phyloP scores from a whole-genome alignment of 2,113 vertebrate genomes.

The Sylvilagus bachmani region DNA sequence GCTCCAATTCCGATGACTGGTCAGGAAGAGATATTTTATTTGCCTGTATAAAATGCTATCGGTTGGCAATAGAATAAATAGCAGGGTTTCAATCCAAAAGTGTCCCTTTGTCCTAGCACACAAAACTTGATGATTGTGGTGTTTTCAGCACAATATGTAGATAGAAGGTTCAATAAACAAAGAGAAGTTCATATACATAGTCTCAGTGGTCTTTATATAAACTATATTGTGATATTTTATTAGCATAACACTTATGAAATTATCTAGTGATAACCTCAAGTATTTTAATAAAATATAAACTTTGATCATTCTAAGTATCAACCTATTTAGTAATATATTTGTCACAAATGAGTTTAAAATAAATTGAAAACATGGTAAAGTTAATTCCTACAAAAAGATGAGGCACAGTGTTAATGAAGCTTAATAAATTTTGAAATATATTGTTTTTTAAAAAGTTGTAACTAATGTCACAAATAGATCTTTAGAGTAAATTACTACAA shows the following conservation, averaged over 20 bases:
- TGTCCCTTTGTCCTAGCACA: background rate
- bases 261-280: background rate
- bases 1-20: slow-evolving; percentile 57
- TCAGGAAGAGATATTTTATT: slow-evolving; percentile 60
- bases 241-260: background rate
- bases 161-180: background rate
- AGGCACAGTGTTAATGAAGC: background rate
- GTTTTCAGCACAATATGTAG: background rate
- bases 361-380: background rate
- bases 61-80: slow-evolving; percentile 15
- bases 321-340: background rate
- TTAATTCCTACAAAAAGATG: background rate
- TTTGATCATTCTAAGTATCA: background rate
- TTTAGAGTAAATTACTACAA: background rate
- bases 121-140: background rate
- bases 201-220: background rate
- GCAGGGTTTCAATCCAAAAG: slow-evolving; percentile 15
- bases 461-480: background rate
- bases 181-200: background rate
- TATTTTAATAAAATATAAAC: background rate
- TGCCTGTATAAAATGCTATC: slow-evolving; percentile 39
- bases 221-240: background rate
- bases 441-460: slow-evolving; percentile 3
- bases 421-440: background rate
- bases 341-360: background rate